These are phyloP conservation scores for Muscicapa adusta DNA, from an alignment of 2,113 vertebrate genomes.

Conservation along the genomic window DNA sequence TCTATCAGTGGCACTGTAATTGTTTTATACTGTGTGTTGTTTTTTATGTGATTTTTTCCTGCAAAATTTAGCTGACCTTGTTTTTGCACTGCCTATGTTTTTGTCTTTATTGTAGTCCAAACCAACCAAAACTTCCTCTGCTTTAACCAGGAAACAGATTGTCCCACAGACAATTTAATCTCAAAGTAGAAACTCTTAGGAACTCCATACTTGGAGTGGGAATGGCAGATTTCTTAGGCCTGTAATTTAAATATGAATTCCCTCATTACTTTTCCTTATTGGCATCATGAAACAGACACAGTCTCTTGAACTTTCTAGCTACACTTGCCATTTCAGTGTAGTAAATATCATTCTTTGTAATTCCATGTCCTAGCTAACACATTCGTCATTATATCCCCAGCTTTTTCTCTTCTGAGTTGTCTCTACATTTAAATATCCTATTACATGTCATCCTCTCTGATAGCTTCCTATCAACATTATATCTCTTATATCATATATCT, in stretches of 20 bases:
- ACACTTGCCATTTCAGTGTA: background rate
- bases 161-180: background rate
- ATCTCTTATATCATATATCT: background rate
- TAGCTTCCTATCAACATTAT: background rate
- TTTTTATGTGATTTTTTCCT: background rate
- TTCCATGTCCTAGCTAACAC: background rate
- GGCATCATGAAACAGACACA: background rate
- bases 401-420: background rate
- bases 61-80: background rate
- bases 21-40: background rate
- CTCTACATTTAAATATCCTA: background rate
- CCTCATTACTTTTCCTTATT: background rate
- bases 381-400: background rate
- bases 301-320: background rate
- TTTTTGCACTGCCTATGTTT: background rate
- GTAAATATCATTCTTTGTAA: background rate
- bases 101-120: background rate
- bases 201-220: background rate
- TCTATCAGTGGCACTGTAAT: background rate
- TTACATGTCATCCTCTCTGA: background rate
- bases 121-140: background rate
- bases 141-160: background rate
- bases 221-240: background rate
- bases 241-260: background rate
- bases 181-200: background rate